These are phyloP conservation scores for Trachurus trachurus DNA, from an alignment of 2,797 vertebrate genomes.

Conservation along the genomic window DNA sequence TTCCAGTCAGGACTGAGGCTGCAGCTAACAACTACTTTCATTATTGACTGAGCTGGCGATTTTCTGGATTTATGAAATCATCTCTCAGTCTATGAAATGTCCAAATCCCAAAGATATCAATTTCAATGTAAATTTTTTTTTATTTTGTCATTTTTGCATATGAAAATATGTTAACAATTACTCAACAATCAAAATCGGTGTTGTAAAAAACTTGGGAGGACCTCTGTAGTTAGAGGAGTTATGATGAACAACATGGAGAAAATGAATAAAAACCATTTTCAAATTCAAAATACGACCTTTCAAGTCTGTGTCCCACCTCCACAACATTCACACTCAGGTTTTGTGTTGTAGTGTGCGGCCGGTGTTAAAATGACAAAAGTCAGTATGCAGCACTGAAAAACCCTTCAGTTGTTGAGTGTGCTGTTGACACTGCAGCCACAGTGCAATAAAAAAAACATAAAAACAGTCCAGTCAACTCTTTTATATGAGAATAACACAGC, in stretches of 20 bases:
- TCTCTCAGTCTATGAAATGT: background rate
- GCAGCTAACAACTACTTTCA: background rate
- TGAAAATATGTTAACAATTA: background rate
- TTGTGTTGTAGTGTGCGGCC: background rate
- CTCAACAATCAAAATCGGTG: background rate
- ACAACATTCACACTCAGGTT: background rate
- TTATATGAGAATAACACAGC: background rate
- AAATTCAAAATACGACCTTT: too few relatives aligned
- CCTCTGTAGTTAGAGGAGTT: too few relatives aligned
- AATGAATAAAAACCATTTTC: background rate
- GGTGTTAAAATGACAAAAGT: background rate
- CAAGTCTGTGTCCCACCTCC: background rate
- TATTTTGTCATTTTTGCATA: too few relatives aligned
- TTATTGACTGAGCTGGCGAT: background rate
- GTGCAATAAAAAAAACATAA: background rate
- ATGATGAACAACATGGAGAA: background rate
- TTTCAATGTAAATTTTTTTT: background rate
- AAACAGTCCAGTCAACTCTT: background rate
- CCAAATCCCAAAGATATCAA: background rate
- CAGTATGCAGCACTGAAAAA: too few relatives aligned
- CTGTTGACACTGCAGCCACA: slow-evolving; percentile 18
- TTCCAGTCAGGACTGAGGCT: background rate
- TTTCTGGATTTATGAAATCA: background rate
- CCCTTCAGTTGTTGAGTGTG: background rate
- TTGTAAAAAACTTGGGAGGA: too few relatives aligned